These are phyloP conservation scores for Dinocampus coccinellae DNA, from an alignment of 2,888 invertebrate species.

Conservation along the genomic window DNA sequence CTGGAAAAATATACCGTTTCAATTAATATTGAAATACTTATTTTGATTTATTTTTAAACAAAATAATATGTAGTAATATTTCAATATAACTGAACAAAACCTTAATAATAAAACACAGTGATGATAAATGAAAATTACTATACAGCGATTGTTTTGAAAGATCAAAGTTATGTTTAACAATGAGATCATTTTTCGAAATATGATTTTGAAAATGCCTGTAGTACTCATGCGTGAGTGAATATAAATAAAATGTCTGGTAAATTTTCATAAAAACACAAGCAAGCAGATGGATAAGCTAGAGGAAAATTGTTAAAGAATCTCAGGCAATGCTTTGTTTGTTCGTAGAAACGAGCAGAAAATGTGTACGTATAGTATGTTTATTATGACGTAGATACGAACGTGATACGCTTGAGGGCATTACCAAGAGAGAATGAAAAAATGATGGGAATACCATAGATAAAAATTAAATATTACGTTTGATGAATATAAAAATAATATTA, in stretches of 20 bases:
- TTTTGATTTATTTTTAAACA: no score
- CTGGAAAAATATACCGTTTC: no score
- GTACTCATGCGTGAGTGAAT: no score
- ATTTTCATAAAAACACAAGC: neutral
- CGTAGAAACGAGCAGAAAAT: neutral
- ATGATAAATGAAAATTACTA: neutral
- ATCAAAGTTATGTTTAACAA: no score
- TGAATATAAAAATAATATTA: no score
- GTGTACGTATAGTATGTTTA: neutral
- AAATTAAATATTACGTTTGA: neutral
- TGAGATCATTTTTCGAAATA: no score
- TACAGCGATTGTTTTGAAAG: neutral
- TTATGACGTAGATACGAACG: neutral
- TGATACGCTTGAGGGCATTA: neutral
- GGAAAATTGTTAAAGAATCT: neutral
- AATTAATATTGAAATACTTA: no score
- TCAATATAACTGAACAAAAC: no score
- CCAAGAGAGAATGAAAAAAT: neutral
- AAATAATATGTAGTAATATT: no score
- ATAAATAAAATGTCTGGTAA: no score
- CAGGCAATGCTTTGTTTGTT: neutral
- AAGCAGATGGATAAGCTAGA: neutral
- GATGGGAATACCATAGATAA: neutral
- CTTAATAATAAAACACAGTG: no score
- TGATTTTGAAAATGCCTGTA: no score